Conservation (phyloP, 2,797 vertebrate genomes). For the Hippoglossus hippoglossus region DNA sequence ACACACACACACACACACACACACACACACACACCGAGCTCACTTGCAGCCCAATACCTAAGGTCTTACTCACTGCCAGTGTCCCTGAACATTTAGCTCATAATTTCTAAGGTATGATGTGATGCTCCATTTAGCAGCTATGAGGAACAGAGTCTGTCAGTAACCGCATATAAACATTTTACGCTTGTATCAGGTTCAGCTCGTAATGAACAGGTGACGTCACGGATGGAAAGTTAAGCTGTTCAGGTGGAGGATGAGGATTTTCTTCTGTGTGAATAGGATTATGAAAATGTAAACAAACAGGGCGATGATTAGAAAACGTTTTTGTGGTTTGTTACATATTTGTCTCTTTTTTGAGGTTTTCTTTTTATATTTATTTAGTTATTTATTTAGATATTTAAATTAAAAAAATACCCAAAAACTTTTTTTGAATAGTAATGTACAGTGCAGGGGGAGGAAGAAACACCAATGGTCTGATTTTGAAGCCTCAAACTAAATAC, state of each 20-base stretch:
- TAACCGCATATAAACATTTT: slow-evolving; percentile 56
- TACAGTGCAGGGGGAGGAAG: no score
- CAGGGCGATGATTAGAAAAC: no score
- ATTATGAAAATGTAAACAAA: not conserved
- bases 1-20: slow-evolving; percentile 49
- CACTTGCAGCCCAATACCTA: slow-evolving; percentile 50
- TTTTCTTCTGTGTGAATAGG: not conserved
- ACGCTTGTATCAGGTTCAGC: slow-evolving; percentile 4
- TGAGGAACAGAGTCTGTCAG: slow-evolving; percentile 55
- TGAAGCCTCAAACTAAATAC: no score
- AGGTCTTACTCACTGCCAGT: slow-evolving; percentile 55
- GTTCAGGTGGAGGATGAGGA: not conserved
- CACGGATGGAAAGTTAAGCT: slow-evolving; percentile 4
- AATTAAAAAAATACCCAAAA: no score
- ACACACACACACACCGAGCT: slow-evolving; percentile 45
- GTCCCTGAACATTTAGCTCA: slow-evolving; percentile 56
- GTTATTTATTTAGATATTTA: no score
- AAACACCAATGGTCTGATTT: not conserved
- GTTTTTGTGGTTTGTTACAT: no score
- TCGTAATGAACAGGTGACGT: slow-evolving; percentile 10
- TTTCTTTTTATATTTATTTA: no score
- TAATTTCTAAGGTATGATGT: slow-evolving; percentile 68
- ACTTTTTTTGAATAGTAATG: no score
- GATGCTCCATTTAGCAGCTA: slow-evolving; percentile 56
- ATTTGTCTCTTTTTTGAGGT: no score